These are phyloP conservation scores for Tetrao urogallus DNA, from an alignment of 2,113 vertebrate genomes.

Conservation along the genomic window DNA sequence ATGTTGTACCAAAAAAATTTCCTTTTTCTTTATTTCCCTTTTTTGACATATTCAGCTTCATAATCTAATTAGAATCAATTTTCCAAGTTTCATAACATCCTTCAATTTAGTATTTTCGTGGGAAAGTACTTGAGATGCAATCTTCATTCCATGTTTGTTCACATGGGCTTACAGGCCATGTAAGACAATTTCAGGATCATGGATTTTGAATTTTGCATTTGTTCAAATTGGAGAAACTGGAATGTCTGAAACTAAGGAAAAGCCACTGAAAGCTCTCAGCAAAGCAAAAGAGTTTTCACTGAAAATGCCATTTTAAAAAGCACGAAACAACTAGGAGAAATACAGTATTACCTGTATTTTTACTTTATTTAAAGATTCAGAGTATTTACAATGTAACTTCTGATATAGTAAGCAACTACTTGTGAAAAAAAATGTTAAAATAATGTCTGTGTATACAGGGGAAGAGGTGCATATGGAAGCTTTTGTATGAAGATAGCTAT, in stretches of 20 bases:
- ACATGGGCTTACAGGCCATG: neutral
- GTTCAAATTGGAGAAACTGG: neutral
- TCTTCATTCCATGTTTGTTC: neutral
- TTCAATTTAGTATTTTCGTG: neutral
- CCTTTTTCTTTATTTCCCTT: neutral
- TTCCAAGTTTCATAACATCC: neutral
- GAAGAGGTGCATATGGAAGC: neutral
- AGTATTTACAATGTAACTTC: neutral
- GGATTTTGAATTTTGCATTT: neutral
- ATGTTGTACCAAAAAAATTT: rapidly evolving
- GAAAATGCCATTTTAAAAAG: neutral
- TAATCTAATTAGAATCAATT: neutral
- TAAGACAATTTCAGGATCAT: neutral
- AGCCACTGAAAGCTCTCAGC: neutral
- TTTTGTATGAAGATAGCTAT: neutral
- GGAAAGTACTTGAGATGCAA: neutral
- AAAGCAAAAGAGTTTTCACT: neutral
- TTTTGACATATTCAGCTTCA: neutral
- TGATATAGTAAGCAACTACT: neutral
- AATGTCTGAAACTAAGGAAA: neutral
- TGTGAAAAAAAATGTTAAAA: neutral
- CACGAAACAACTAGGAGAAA: neutral
- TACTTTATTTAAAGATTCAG: neutral
- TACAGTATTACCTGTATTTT: neutral
- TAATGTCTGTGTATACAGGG: neutral